Evolutionary conservation across 2,888 invertebrate species (phyloP).

Genomic region (Leptopilina syphax): DNA sequence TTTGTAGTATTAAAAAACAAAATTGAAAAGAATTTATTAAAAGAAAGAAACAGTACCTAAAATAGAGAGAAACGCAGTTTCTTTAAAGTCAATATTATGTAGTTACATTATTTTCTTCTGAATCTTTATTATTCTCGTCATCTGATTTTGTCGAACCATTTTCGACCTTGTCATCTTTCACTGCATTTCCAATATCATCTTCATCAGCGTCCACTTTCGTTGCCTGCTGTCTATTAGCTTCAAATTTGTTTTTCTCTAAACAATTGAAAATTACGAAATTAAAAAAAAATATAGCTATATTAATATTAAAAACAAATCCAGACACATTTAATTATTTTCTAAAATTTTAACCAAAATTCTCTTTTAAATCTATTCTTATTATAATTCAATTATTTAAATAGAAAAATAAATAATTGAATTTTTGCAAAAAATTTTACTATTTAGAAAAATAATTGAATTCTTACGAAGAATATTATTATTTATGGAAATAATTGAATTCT

Average conservation of each 20-base stretch:
- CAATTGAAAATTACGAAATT: slow-evolving; percentile 58
- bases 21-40: background rate
- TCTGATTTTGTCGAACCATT: slow-evolving; percentile 18
- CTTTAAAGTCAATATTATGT: background rate
- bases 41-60: background rate
- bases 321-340: too few relatives aligned
- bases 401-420: too few relatives aligned
- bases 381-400: too few relatives aligned
- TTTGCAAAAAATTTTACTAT: too few relatives aligned
- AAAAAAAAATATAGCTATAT: background rate
- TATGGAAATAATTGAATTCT: too few relatives aligned
- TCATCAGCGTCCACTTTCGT: slow-evolving; percentile 63
- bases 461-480: too few relatives aligned
- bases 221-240: slow-evolving; percentile 77
- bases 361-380: too few relatives aligned
- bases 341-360: too few relatives aligned
- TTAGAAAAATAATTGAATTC: too few relatives aligned
- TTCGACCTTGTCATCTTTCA: slow-evolving; percentile 37
- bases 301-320: background rate
- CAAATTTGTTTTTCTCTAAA: slow-evolving; percentile 85
- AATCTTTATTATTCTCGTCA: slow-evolving; percentile 53
- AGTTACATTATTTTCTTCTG: slow-evolving; percentile 41
- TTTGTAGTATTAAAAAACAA: background rate
- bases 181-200: slow-evolving; percentile 51
- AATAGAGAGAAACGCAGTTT: background rate